A percentile compares a stretch with the other conserved stretches of the same genome.
Conservation (phyloP, 2,888 invertebrate genomes). For the Rhagium mordax region DNA sequence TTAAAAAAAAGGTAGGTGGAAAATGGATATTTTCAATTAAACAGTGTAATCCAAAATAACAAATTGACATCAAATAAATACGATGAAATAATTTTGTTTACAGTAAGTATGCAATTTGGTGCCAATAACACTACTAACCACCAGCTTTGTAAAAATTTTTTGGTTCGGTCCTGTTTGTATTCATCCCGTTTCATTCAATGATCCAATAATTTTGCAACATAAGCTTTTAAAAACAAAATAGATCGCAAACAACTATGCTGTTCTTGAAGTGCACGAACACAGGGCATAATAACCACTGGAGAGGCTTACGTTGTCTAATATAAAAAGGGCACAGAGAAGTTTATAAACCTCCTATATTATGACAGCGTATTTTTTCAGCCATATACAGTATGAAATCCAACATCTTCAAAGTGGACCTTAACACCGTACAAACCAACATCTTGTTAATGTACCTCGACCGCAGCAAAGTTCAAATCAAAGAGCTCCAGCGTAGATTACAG, state of each 20-base stretch:
- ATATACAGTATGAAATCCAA: conserved; percentile 76
- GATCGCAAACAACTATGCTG: too few species aligned
- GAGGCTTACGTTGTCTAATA: neutral
- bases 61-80: neutral
- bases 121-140: neutral
- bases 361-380: conserved; percentile 68
- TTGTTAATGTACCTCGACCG: conserved; percentile 76
- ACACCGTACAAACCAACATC: conserved; percentile 83
- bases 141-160: neutral
- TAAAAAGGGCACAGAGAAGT: neutral
- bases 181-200: too few species aligned
- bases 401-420: conserved; percentile 77
- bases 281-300: neutral
- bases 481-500: conserved; percentile 73
- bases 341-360: neutral
- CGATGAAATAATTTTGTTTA: neutral
- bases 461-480: conserved; percentile 72
- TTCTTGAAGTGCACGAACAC: too few species aligned
- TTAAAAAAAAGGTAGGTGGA: neutral
- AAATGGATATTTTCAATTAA: too few species aligned
- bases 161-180: too few species aligned
- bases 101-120: neutral
- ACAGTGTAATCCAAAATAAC: too few species aligned
- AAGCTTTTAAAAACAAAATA: neutral
- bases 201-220: neutral